phyloP scores from a whole-genome alignment of 2,888 invertebrate species.

The Tetragonisca angustula region DNA sequence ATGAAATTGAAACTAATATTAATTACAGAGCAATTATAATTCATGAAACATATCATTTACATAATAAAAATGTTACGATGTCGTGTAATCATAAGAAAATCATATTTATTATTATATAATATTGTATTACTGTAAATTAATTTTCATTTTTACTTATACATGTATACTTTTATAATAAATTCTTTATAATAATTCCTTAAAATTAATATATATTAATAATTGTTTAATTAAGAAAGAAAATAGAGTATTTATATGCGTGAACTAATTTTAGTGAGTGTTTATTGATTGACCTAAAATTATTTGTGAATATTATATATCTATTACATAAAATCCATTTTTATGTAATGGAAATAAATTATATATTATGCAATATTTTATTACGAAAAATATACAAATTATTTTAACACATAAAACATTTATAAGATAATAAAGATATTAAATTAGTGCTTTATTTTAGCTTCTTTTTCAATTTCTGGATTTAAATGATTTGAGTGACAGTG shows the following conservation, averaged over 20 bases:
- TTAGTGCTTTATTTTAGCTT: slow-evolving; percentile 63
- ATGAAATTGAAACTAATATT: slow-evolving; percentile 51
- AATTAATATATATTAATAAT: not conserved
- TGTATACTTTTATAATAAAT: not conserved
- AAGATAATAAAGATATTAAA: not conserved
- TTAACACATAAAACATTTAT: not conserved
- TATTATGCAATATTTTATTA: not conserved
- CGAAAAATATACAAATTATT: not conserved
- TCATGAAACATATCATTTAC: slow-evolving; percentile 14
- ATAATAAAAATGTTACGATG: slow-evolving; percentile 1
- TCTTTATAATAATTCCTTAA: not conserved
- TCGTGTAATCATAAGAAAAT: slow-evolving; percentile 3
- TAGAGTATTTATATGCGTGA: not conserved
- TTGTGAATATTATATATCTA: slow-evolving; percentile 34
- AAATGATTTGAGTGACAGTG: slow-evolving; percentile 73
- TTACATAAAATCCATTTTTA: slow-evolving; percentile 8
- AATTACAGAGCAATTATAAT: slow-evolving; percentile 15
- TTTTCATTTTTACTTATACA: not conserved
- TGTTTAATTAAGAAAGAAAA: not conserved
- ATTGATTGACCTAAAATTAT: slow-evolving; percentile 61
- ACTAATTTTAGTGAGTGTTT: slow-evolving; percentile 26
- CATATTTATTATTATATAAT: slow-evolving; percentile 1
- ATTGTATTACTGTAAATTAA: slow-evolving; percentile 15
- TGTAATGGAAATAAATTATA: slow-evolving; percentile 8
- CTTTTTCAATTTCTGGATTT: slow-evolving; percentile 78